phyloP scores from a whole-genome alignment of 2,113 vertebrate genomes.

The Brachypodius melanocephalos region DNA sequence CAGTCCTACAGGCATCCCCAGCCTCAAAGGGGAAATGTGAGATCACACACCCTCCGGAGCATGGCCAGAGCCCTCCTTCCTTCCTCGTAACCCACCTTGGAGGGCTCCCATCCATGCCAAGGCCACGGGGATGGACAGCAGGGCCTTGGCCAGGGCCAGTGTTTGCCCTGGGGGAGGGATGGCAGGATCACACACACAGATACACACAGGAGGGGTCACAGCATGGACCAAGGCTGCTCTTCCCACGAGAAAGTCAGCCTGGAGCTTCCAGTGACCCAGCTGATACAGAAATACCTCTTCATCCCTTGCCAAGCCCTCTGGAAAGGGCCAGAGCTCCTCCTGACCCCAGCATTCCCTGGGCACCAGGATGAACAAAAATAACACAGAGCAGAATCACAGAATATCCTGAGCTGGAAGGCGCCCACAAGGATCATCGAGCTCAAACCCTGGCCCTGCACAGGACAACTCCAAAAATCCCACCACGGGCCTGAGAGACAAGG shows the following conservation, averaged over 20 bases:
- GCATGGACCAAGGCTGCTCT: not conserved
- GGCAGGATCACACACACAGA: not conserved
- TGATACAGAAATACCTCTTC: not conserved
- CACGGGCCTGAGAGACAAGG: not conserved
- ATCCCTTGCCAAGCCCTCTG: not conserved
- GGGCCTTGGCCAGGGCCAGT: not conserved
- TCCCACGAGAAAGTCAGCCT: slow-evolving; percentile 55
- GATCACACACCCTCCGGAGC: not conserved
- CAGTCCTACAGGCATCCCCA: not conserved
- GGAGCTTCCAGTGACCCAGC: not conserved
- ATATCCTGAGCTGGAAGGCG: not conserved
- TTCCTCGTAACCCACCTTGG: not conserved
- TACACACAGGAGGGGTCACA: not conserved
- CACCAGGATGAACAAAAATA: not conserved
- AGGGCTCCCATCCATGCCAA: not conserved
- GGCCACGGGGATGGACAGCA: not conserved
- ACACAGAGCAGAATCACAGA: not conserved
- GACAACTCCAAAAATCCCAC: not conserved
- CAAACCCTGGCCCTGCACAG: not conserved
- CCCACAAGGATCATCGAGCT: rapidly evolving
- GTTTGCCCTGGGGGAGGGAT: not conserved
- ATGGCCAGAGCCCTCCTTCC: rapidly evolving
- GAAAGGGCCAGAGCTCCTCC: not conserved
- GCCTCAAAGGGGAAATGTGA: not conserved
- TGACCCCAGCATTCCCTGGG: not conserved